These are phyloP conservation scores for Pomatorhinus ruficollis DNA, from an alignment of 2,113 vertebrate genomes.

Conservation along the genomic window DNA sequence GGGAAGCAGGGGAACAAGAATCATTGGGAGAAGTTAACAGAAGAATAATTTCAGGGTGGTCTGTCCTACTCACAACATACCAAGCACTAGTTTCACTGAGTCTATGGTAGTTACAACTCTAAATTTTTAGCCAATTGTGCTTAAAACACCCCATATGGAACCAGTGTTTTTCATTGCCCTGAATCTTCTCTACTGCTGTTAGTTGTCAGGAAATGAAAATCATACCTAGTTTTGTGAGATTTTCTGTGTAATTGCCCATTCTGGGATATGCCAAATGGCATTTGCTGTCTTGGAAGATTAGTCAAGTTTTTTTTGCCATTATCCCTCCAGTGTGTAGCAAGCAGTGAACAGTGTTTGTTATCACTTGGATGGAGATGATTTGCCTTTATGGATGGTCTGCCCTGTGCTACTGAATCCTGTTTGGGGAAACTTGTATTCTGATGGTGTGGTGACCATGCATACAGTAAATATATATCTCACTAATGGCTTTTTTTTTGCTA, in stretches of 20 bases:
- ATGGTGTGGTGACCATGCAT: background rate
- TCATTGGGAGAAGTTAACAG: background rate
- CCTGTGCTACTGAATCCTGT: background rate
- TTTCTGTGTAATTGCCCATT: background rate
- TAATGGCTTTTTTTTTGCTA: background rate
- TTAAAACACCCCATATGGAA: background rate
- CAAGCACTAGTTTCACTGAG: background rate
- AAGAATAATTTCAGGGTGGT: background rate
- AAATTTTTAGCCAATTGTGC: background rate
- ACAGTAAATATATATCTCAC: background rate
- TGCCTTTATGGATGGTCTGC: background rate
- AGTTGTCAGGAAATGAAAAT: background rate
- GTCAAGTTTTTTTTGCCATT: background rate
- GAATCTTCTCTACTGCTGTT: background rate
- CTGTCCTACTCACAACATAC: background rate
- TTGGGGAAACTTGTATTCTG: background rate
- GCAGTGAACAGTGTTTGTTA: background rate
- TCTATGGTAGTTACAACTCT: background rate
- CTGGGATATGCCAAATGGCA: background rate
- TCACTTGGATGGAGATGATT: background rate
- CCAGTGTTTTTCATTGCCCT: background rate
- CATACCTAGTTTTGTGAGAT: background rate
- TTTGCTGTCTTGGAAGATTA: background rate
- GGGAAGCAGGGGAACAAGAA: background rate
- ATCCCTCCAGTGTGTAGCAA: background rate